phyloP scores from a whole-genome alignment of 2,113 vertebrate species.

The Donacobius atricapilla region DNA sequence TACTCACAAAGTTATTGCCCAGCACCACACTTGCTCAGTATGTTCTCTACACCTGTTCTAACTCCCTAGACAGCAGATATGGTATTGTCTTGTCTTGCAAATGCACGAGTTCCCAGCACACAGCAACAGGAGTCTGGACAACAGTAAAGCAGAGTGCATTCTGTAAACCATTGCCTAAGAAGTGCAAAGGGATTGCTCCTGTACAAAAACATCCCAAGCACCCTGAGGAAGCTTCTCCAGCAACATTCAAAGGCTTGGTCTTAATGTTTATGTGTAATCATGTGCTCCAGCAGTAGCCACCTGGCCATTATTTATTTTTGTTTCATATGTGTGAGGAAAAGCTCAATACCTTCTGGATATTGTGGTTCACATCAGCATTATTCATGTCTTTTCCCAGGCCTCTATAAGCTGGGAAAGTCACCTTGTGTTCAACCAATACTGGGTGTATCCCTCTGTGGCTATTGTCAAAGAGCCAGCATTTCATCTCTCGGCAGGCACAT shows the following conservation, averaged over 20 bases:
- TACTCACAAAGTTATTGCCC: neutral
- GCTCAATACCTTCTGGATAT: constrained; percentile 3
- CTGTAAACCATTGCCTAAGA: neutral
- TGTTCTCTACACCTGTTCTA: neutral
- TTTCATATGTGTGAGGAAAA: neutral
- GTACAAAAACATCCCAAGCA: neutral
- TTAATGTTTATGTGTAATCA: neutral
- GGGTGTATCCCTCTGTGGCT: constrained; percentile 65
- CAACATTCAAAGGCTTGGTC: neutral
- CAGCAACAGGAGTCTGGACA: neutral
- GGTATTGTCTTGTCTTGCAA: neutral
- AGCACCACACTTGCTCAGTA: neutral
- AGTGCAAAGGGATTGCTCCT: neutral
- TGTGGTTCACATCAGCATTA: constrained; percentile 36
- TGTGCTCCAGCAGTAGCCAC: neutral
- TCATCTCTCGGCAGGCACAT: constrained; percentile 62
- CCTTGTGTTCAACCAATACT: constrained; percentile 59
- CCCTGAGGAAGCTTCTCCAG: neutral
- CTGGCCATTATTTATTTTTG: constrained; percentile 17
- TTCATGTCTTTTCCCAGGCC: constrained; percentile 59
- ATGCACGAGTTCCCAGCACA: neutral
- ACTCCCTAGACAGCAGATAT: neutral
- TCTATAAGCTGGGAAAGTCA: constrained; percentile 63
- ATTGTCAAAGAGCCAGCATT: constrained; percentile 65
- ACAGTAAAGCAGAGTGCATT: neutral